These are phyloP conservation scores for Cladopsammia gracilis DNA, from an alignment of 64 coral and sea anemone species.

Conservation along the genomic window DNA sequence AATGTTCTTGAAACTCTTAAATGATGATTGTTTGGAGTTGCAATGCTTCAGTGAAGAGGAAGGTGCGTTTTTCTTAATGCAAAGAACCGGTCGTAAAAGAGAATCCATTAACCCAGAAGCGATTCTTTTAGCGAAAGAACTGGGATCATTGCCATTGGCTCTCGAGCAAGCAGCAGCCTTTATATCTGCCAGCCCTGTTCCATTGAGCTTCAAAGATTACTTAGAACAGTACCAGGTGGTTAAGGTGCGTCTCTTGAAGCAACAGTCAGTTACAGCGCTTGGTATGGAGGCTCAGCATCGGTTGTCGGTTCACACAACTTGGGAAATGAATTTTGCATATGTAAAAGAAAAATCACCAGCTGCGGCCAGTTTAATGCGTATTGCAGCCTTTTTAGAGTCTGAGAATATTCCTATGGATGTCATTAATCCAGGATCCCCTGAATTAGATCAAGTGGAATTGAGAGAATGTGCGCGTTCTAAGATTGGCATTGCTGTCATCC, in stretches of 20 bases:
- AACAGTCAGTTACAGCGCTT: conserved; percentile 1
- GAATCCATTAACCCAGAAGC: background rate
- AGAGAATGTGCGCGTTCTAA: background rate
- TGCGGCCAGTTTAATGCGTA: conserved; percentile 51
- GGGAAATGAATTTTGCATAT: conserved; percentile 62
- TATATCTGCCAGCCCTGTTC: conserved; percentile 44
- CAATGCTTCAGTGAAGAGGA: conserved; percentile 45
- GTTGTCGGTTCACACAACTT: conserved; percentile 63
- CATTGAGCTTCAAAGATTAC: conserved; percentile 46
- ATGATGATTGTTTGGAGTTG: background rate
- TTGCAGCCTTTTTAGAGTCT: conserved; percentile 61
- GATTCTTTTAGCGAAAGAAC: conserved; percentile 1
- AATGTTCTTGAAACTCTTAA: background rate
- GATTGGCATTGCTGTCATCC: background rate
- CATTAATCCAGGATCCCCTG: conserved; percentile 54
- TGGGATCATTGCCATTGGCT: conserved; percentile 53
- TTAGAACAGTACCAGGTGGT: background rate
- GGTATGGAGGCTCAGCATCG: conserved; percentile 49
- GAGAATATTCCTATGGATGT: conserved; percentile 43
- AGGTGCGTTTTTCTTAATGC: conserved; percentile 32
- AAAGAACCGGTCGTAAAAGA: background rate
- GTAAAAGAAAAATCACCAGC: conserved; percentile 37
- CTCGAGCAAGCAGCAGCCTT: conserved; percentile 58
- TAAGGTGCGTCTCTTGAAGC: background rate
- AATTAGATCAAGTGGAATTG: conserved; percentile 41